Evolutionary conservation across 2,113 vertebrate species (phyloP).

Genomic region (Hyperoodon ampullatus): DNA sequence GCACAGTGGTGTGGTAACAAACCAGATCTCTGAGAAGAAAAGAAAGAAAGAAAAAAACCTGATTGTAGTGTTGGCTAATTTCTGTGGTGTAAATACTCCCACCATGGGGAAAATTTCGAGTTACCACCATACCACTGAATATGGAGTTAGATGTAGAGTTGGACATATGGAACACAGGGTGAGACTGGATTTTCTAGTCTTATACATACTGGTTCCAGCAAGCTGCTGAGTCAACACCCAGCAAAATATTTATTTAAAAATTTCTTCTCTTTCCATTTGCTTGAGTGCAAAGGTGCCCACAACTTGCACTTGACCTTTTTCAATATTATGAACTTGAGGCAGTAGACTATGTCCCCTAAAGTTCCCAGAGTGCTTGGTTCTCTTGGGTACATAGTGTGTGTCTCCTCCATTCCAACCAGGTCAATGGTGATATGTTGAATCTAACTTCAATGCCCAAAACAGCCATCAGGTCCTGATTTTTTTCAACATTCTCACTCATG

Average conservation of each 20-base stretch:
- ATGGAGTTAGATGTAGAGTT: neutral
- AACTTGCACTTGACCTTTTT: neutral
- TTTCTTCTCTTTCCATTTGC: neutral
- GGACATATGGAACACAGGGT: neutral
- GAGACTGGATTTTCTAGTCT: neutral
- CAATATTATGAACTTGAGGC: neutral
- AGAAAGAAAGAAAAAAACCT: neutral
- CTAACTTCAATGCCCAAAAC: neutral
- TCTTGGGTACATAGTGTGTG: neutral
- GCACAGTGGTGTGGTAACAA: neutral
- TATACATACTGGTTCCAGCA: too few species aligned
- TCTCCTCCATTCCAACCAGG: neutral
- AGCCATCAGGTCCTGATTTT: neutral
- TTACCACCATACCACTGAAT: neutral
- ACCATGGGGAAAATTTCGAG: neutral
- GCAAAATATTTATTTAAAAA: neutral
- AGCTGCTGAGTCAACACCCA: neutral
- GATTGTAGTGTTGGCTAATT: neutral
- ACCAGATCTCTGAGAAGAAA: neutral
- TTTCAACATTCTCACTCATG: neutral
- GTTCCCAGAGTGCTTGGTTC: neutral
- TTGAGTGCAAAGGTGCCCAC: neutral
- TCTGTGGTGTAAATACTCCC: neutral
- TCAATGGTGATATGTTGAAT: neutral
- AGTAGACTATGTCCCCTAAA: neutral